These are phyloP conservation scores for Prosapia bicincta DNA, from an alignment of 2,888 invertebrate species.

Conservation along the genomic window DNA sequence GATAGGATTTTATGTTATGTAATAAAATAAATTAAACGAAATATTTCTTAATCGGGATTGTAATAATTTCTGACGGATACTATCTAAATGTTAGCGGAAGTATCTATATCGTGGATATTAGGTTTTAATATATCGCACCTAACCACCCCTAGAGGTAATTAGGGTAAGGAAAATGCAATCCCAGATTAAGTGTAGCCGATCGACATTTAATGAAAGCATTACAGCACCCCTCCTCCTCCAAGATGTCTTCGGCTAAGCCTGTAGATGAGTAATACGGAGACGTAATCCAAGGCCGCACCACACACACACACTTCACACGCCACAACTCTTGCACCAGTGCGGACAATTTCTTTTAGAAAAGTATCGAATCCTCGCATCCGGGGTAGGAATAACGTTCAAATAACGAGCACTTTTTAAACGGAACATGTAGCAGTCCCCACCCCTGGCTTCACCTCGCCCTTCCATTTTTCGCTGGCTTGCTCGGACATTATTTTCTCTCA, in stretches of 20 bases:
- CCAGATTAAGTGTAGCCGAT: slow-evolving; percentile 2
- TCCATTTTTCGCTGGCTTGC: slow-evolving; percentile 17
- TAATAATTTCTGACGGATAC: too few relatives aligned
- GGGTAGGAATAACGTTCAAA: slow-evolving; percentile 23
- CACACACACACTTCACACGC: neutral
- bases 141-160: neutral
- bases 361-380: slow-evolving; percentile 27
- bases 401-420: slow-evolving; percentile 31
- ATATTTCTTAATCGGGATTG: too few relatives aligned
- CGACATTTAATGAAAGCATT: neutral
- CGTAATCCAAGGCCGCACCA: slow-evolving; percentile 20
- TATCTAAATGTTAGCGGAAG: too few relatives aligned
- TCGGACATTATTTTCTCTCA: slow-evolving; percentile 24
- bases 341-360: slow-evolving; percentile 14
- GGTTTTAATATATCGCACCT: too few relatives aligned
- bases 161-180: neutral
- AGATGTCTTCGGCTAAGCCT: neutral
- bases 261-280: slow-evolving; percentile 4
- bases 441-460: slow-evolving; percentile 8
- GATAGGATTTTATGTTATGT: too few relatives aligned
- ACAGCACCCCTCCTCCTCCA: neutral
- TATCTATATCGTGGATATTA: too few relatives aligned
- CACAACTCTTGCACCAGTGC: neutral
- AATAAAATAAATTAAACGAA: too few relatives aligned
- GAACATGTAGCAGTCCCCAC: slow-evolving; percentile 28